Evolutionary conservation across 2,888 invertebrate genomes (phyloP), one percentile per base, ranked within the genome.

Genomic region (Spodoptera picta): DNA sequence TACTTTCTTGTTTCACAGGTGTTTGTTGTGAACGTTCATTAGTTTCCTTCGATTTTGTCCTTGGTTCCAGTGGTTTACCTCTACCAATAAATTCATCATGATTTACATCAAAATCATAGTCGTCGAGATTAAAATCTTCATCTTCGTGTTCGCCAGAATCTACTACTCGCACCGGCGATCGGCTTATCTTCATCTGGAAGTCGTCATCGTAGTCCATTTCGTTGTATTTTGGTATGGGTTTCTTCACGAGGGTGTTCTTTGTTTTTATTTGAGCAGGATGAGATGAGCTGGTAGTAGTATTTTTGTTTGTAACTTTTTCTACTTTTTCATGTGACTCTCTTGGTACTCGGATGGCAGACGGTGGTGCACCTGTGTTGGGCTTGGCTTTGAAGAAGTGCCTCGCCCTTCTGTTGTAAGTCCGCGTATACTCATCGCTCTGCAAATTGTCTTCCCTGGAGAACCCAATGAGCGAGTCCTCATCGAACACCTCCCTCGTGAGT

Each of bases 91-190:
- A 93, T 69, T 93, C 93, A 57, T 94, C 93, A 57, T 93, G 93
- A 61, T 90, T 89, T 1, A 91, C 79, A 69, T 93, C 93, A 52
- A 94, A 93, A 43, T 94, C 93, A 52, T 93, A 93, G 69, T 94
- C 93, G 10, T 87, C 85, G 12, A 93, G 60, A 76, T 88, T 92
- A 47, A 93, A 93, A 63, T 94, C 93, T 75, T 92, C 91, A 27
- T 94, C 93, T 80, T 93, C 93, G 54, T 90, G 85, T 45, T 93
- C 92, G 3, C 81, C 83, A 0, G 91, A 89, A 56, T 91, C 90
- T 9, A 70, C 61, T 3, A 81, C 66, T 58, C 78, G 81, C 2
- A 77, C 57, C 1, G 83, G 82, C 58, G 79, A 70, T 58, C 75
- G 85, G 49, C 66, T 82, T 7, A 85, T 58, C 69, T 86, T 87